Conservation (phyloP, 2,797 vertebrate species). For the Pangasius krempfi region DNA sequence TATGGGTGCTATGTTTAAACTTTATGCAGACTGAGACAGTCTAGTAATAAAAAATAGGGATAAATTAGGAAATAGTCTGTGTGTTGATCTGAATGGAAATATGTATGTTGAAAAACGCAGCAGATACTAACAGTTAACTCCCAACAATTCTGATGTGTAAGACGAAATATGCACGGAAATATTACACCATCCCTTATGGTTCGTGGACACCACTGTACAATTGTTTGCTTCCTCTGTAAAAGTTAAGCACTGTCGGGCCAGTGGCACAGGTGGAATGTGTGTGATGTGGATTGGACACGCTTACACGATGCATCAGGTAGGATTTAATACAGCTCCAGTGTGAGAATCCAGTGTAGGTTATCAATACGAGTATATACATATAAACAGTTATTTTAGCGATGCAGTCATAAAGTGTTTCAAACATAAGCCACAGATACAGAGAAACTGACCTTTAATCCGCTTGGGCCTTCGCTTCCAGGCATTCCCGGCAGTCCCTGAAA, state of each 20-base stretch:
- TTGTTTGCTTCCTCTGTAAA: neutral
- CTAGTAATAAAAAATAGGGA: too few species aligned
- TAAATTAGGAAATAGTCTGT: too few species aligned
- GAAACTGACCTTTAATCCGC: conserved; percentile 83
- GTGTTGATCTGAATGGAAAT: too few species aligned
- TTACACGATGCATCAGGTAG: neutral
- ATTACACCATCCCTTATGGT: neutral
- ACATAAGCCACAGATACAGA: neutral
- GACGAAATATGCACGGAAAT: neutral
- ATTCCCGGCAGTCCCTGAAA: conserved; percentile 88
- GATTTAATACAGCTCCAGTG: neutral
- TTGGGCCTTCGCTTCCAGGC: conserved; percentile 83
- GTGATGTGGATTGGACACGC: neutral
- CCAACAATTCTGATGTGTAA: neutral
- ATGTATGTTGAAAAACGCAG: neutral
- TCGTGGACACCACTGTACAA: neutral
- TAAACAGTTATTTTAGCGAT: neutral
- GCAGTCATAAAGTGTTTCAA: neutral
- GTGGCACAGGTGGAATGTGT: neutral
- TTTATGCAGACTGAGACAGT: neutral
- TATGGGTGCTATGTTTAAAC: neutral
- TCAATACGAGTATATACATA: neutral
- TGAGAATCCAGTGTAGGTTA: neutral
- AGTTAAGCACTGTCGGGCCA: too few species aligned
- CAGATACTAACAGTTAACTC: neutral